phyloP scores from a whole-genome alignment of 2,113 vertebrate genomes.

The Eulemur macaco region DNA sequence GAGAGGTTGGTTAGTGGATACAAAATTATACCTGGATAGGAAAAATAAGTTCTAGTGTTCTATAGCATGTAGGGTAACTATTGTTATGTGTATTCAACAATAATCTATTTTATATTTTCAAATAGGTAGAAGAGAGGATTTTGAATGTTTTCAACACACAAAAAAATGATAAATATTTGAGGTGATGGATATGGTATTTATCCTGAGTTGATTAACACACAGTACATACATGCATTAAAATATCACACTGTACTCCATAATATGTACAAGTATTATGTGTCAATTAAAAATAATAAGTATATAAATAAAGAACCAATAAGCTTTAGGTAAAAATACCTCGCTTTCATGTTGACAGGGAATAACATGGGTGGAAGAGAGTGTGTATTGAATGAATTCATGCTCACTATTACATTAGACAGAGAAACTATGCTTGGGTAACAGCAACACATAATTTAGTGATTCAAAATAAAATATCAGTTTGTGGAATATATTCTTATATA shows the following conservation, averaged over 20 bases:
- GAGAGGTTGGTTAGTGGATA: neutral
- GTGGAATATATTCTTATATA: neutral
- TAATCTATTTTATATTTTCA: neutral
- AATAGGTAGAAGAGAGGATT: neutral
- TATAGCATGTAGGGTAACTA: neutral
- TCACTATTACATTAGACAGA: slow-evolving; percentile 8
- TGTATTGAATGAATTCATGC: slow-evolving; percentile 16
- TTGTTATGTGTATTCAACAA: neutral
- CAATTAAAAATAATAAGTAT: neutral
- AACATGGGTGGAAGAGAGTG: neutral
- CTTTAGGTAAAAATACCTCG: neutral
- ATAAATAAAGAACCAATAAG: neutral
- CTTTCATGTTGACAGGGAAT: slow-evolving; percentile 41
- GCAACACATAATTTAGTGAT: neutral
- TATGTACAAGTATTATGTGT: neutral
- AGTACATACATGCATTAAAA: neutral
- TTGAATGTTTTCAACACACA: neutral
- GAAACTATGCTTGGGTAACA: neutral
- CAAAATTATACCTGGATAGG: neutral
- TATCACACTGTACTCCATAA: neutral
- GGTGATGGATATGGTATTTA: neutral
- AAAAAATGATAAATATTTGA: neutral
- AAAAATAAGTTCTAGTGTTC: neutral
- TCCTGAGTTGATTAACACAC: neutral
- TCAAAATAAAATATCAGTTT: slow-evolving; percentile 38